A percentile compares a stretch with the other conserved stretches of the same genome.
These are phyloP conservation scores for Lophius piscatorius DNA, from an alignment of 2,113 vertebrate genomes.

Conservation along the genomic window DNA sequence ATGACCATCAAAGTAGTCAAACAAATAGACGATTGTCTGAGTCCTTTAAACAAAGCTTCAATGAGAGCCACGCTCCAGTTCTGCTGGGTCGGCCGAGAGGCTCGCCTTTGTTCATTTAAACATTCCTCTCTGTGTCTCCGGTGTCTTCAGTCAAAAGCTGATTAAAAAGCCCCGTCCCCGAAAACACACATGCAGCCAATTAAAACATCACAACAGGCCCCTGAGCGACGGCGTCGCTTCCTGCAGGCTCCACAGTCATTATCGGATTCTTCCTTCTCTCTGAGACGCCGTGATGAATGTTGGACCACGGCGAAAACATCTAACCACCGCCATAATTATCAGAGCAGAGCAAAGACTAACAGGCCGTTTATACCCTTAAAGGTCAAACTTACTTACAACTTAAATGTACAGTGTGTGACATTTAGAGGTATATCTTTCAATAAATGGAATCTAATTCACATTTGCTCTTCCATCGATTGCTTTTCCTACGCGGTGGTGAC, in stretches of 20 bases:
- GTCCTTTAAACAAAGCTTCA: not conserved
- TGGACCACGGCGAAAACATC: not conserved
- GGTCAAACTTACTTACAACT: no score
- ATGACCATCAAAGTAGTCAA: not conserved
- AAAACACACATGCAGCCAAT: constrained; percentile 46
- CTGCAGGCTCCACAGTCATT: constrained; percentile 25
- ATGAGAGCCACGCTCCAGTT: constrained; percentile 10
- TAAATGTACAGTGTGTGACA: no score
- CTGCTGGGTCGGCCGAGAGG: constrained; percentile 17
- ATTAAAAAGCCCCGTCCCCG: constrained; percentile 45
- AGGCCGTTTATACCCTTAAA: no score
- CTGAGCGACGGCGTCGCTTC: constrained; percentile 9
- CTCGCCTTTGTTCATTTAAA: constrained; percentile 37
- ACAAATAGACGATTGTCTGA: no score
- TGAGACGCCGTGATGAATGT: not conserved
- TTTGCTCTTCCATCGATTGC: no score
- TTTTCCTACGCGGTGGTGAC: no score
- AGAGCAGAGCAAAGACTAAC: not conserved
- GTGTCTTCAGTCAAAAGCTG: constrained; percentile 37
- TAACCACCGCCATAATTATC: constrained; percentile 17
- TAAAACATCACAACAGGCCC: constrained; percentile 39
- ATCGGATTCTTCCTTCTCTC: constrained; percentile 4
- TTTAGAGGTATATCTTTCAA: no score
- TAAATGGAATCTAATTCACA: no score
- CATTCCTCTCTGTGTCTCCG: constrained; percentile 37